Base-by-base conservation (phyloP, 2,113 vertebrate species). In the Alligator mississippiensis region DNA sequence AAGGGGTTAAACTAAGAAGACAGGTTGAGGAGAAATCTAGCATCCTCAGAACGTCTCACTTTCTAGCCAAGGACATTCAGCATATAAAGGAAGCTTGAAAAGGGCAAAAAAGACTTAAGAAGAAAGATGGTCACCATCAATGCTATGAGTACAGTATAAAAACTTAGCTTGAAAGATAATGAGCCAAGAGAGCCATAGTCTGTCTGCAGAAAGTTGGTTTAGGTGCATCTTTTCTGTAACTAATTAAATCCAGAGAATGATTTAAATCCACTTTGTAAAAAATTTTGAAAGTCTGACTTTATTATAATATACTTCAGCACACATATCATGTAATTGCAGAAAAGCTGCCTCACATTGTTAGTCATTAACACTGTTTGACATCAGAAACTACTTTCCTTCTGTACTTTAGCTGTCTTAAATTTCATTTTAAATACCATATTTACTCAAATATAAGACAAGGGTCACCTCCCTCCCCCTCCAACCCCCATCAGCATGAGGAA, bases 141-240 rank as follows among this genome's bases (percentile, higher is more conserved):
- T 1, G 1, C 6, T 62, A 84, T 85, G 62, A 80, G 72, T 34
- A 62, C 27, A 10, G 1, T 72, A 4, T 87, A 85, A 59, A 25
- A 93, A 24, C 25, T 11, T 0, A 1, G 27, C n/a, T 66, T 11
- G 14, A 55, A 84, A 66, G n/a, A 90, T 27, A 3, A 1, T 9
- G 19, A 47, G 61, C 24, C 68, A 63, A 57, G 19, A 72, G 55
- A 13, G 1, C n/a, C 38, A 21, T 63, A 59, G 61, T 24, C 4
- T 8, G 34, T 68, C 17, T 74, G 89, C 34, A 47, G 12, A n/a
- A 70, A 28, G 15, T 90, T 88, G 47, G n/a, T 84, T 80, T 74
- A 96, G 15, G 34, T 84, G 38, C 72, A 12, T 78, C 27, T 90
- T 88, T 74, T 75, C 63, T 64, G 18, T 59, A 89, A 25, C 54